Percentiles rank a stretch among this genome's conserved stretches.
Evolutionary conservation across 1,140 invertebrate species (phyloP).

Genomic region (Xylocopa sonorina): DNA sequence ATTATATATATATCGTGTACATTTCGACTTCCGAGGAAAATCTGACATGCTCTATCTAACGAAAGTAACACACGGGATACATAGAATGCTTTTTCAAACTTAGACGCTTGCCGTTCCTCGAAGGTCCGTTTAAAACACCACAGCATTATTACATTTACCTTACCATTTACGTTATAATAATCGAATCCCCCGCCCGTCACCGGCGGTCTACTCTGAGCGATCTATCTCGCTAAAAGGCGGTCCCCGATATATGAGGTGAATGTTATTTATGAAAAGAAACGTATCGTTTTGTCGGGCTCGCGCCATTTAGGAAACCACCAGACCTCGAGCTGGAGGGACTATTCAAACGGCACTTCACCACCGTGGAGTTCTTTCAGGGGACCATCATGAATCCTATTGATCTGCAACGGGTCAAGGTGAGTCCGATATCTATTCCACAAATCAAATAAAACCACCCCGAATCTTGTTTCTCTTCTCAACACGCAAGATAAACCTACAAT

Average conservation of each 20-base stretch:
- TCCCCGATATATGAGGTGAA: conserved; percentile 67
- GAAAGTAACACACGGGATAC: too few relatives aligned
- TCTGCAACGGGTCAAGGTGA: conserved; percentile 99
- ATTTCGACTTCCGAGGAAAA: conserved; percentile 25
- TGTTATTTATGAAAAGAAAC: conserved; percentile 73
- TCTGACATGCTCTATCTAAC: neutral
- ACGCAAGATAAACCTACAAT: conserved; percentile 37
- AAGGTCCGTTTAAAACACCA: conserved; percentile 7
- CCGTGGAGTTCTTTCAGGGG: conserved; percentile 99
- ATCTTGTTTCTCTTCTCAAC: neutral
- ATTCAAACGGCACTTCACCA: conserved; percentile 99
- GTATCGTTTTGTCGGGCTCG: conserved; percentile 75
- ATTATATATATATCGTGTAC: conserved; percentile 34
- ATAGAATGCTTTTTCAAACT: neutral
- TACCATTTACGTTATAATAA: conserved; percentile 32
- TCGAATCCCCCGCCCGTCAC: conserved; percentile 41
- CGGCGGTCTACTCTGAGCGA: conserved; percentile 45
- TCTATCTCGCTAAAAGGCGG: conserved; percentile 49
- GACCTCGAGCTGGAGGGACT: conserved; percentile 99
- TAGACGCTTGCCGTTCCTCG: conserved; percentile 1
- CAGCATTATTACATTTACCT: conserved; percentile 8
- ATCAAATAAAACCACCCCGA: conserved; percentile 24
- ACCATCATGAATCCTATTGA: conserved; percentile 99
- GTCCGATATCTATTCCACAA: conserved; percentile 72
- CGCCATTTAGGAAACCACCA: conserved; percentile 89